Evolutionary conservation across 92 coral and sea anemone genomes (phyloP).

Genomic region (Heliopora coerulea): DNA sequence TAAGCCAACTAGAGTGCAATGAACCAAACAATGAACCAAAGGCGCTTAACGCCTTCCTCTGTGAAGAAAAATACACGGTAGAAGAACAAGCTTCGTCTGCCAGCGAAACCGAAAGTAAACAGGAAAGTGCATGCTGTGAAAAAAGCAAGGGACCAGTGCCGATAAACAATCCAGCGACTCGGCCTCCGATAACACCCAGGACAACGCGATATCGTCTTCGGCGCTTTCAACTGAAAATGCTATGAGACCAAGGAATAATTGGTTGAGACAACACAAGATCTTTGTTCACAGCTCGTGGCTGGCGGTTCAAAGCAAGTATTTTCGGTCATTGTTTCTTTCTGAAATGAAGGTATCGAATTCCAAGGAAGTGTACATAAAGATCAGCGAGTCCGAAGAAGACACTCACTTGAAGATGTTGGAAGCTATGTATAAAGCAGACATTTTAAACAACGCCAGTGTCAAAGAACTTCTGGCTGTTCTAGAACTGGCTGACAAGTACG

Average conservation of each 20-base stretch:
- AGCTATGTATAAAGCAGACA: constrained; percentile 18
- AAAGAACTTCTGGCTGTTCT: constrained; percentile 2
- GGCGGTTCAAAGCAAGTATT: constrained; percentile 23
- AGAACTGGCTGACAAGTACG: constrained; percentile 24
- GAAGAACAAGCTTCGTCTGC: too few relatives aligned
- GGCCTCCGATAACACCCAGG: not conserved
- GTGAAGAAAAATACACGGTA: not conserved
- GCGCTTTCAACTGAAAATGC: too few relatives aligned
- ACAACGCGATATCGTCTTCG: not conserved
- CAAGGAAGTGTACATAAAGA: constrained; percentile 9
- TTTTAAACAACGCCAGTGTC: not conserved
- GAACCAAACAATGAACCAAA: too few relatives aligned
- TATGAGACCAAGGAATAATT: not conserved
- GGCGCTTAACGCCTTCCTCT: not conserved
- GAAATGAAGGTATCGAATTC: constrained; percentile 15
- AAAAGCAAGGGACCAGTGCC: too few relatives aligned
- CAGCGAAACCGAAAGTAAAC: not conserved
- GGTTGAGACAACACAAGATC: constrained; percentile 19
- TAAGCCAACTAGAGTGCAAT: too few relatives aligned
- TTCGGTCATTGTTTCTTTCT: not conserved
- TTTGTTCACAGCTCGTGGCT: constrained; percentile 27
- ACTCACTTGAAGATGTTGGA: constrained; percentile 31
- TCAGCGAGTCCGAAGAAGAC: constrained; percentile 19
- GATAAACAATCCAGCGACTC: not conserved
- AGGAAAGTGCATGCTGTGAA: not conserved